phyloP scores from a whole-genome alignment of 1,140 invertebrate genomes.

The Asbolus verrucosus region DNA sequence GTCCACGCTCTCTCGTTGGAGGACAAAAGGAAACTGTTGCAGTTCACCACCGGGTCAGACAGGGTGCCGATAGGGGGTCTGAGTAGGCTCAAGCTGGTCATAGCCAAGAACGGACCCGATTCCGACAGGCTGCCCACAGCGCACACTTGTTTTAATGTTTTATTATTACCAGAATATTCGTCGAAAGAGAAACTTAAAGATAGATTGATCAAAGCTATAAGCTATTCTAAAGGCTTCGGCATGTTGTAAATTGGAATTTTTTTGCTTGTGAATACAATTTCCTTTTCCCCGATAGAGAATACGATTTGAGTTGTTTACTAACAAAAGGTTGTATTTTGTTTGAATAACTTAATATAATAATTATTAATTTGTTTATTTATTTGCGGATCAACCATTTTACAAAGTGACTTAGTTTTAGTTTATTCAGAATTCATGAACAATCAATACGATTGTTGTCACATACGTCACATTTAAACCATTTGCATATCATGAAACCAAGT shows the following conservation, averaged over 20 bases:
- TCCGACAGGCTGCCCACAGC: slow-evolving; percentile 84
- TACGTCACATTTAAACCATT: too few species aligned
- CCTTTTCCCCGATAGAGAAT: slow-evolving; percentile 18
- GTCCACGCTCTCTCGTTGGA: slow-evolving; percentile 88
- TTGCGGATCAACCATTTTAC: too few species aligned
- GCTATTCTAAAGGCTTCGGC: slow-evolving; percentile 88
- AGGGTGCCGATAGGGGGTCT: slow-evolving; percentile 94
- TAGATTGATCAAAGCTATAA: slow-evolving; percentile 91
- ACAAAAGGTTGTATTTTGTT: slow-evolving; percentile 39
- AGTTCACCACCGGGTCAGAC: slow-evolving; percentile 95
- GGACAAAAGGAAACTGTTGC: slow-evolving; percentile 90
- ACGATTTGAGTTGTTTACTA: slow-evolving; percentile 38
- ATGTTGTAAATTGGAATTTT: slow-evolving; percentile 74
- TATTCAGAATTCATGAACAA: too few species aligned
- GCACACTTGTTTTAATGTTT: slow-evolving; percentile 97
- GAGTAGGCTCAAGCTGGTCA: slow-evolving; percentile 87
- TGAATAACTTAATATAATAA: slow-evolving; percentile 34
- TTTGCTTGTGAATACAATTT: slow-evolving; percentile 30
- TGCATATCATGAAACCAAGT: too few species aligned
- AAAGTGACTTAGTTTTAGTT: too few species aligned
- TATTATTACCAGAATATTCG: slow-evolving; percentile 91
- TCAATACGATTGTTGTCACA: too few species aligned
- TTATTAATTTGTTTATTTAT: not conserved
- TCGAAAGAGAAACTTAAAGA: slow-evolving; percentile 86
- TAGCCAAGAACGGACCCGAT: slow-evolving; percentile 82